Conservation (phyloP, 2,888 invertebrate species). For the Eupithecia pulchellata region DNA sequence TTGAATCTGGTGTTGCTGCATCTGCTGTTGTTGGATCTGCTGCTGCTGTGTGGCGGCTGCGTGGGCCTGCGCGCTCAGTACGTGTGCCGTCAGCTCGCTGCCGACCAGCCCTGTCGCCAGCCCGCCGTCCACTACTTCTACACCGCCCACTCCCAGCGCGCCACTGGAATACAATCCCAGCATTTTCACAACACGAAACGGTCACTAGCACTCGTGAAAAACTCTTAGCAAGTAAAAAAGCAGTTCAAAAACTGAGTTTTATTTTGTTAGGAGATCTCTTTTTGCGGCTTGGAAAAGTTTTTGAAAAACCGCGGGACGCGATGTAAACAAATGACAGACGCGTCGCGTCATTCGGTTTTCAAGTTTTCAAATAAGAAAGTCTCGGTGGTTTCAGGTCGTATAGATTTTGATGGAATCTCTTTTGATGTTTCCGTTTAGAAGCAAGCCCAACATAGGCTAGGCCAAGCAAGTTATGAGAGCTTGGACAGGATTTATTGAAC, state of each 20-base stretch:
- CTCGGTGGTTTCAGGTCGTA: neutral
- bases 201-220: neutral
- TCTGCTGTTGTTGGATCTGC: slow-evolving; percentile 53
- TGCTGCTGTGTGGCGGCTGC: slow-evolving; percentile 61
- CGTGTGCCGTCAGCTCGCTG: slow-evolving; percentile 6
- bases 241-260: slow-evolving; percentile 8
- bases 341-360: slow-evolving; percentile 36
- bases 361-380: slow-evolving; percentile 15
- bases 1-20: slow-evolving; percentile 27
- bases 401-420: slow-evolving; percentile 11
- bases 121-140: slow-evolving; percentile 78
- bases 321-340: slow-evolving; percentile 32
- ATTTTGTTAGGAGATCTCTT: neutral
- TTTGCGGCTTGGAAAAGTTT: neutral
- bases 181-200: slow-evolving; percentile 62
- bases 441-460: neutral
- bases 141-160: slow-evolving; percentile 83
- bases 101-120: slow-evolving; percentile 75
- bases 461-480: neutral
- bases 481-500: neutral
- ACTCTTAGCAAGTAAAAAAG: neutral
- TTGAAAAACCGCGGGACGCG: slow-evolving; percentile 31
- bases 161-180: slow-evolving; percentile 85
- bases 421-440: neutral
- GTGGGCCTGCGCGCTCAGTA: slow-evolving; percentile 64